Conservation (phyloP, 2,113 vertebrate genomes). For the Psettodes erumei region DNA sequence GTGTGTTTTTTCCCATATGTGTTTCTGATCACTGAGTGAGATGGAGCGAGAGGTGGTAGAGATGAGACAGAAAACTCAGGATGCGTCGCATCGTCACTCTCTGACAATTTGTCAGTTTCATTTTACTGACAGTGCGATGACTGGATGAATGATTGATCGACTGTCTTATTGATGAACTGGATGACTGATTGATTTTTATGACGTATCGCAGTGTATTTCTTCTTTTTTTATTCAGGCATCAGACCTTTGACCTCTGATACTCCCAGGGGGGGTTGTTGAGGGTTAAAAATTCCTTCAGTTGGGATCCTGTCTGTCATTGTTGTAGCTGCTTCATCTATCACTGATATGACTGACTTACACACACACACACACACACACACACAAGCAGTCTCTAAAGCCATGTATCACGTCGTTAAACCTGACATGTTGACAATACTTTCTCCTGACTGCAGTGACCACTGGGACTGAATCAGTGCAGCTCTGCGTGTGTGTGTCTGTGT, state of each 20-base stretch:
- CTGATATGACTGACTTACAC: background rate
- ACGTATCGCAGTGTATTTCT: no score
- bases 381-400: background rate
- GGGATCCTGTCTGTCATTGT: background rate
- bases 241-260: background rate
- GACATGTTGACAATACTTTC: background rate
- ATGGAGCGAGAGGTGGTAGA: background rate
- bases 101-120: background rate
- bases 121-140: no score
- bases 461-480: background rate
- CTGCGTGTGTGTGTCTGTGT: background rate
- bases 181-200: background rate
- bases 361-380: slow-evolving; percentile 2
- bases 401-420: background rate
- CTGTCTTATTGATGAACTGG: background rate
- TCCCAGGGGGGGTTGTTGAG: background rate
- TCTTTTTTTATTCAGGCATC: no score
- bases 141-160: background rate
- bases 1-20: slow-evolving; percentile 30
- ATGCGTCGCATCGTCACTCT: background rate
- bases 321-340: no score
- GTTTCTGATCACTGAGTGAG: slow-evolving; percentile 48
- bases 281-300: background rate
- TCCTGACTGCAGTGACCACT: background rate
- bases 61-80: background rate